Conservation (phyloP, 2,113 vertebrate species). For the Orycteropus afer region DNA sequence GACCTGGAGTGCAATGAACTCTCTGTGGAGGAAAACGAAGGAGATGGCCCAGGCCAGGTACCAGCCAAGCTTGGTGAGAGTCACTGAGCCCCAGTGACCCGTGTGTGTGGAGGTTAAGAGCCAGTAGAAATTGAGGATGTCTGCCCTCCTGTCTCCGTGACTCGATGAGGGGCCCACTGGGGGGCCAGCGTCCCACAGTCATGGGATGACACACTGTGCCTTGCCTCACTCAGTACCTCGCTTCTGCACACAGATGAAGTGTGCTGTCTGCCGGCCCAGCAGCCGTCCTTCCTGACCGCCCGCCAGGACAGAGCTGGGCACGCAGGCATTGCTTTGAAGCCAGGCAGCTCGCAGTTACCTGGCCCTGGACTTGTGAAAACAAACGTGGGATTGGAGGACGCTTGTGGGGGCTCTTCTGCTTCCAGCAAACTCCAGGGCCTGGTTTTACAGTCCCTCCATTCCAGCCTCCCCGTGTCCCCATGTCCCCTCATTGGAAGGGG, state of each 20-base stretch:
- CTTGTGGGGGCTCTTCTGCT: conserved; percentile 71
- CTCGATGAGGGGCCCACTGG: rapidly evolving
- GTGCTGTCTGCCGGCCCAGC: neutral
- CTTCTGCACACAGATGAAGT: rapidly evolving
- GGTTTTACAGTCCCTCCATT: conserved; percentile 74
- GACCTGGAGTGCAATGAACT: no score
- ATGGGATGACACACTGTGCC: rapidly evolving
- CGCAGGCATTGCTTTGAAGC: no score
- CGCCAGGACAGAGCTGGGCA: neutral
- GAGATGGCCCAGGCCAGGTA: neutral
- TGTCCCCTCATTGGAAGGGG: neutral
- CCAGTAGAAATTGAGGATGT: neutral
- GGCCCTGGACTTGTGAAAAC: conserved; percentile 64
- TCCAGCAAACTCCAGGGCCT: conserved; percentile 57
- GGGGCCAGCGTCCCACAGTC: neutral
- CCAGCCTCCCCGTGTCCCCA: neutral
- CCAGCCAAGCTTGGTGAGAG: neutral
- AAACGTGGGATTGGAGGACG: no score
- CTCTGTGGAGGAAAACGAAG: neutral
- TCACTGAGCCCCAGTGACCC: rapidly evolving
- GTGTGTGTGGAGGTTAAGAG: no score
- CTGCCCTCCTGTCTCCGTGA: neutral
- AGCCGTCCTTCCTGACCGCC: neutral
- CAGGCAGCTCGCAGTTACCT: no score
- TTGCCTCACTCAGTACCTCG: rapidly evolving